Evolutionary conservation across 1,140 invertebrate species (phyloP), one percentile per base, ranked within the genome.

Genomic region (Megathymus violae): DNA sequence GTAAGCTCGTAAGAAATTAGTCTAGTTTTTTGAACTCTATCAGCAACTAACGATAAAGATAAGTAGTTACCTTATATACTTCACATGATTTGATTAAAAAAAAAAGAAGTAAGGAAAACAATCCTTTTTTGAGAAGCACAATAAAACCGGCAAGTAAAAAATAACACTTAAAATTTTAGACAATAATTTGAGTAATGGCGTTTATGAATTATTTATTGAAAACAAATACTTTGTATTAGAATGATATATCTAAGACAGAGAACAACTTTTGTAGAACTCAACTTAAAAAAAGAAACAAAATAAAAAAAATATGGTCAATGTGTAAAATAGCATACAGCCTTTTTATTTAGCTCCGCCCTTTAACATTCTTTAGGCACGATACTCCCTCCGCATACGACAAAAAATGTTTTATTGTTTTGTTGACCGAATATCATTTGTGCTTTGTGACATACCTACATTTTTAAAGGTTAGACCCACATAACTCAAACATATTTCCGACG

Each of bases 1-100:
- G 22, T 43, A 43, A 56, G 51, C 38, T 46, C 46, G 1, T 34
- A 58, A n/a, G 40, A 34, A 44, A 34, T 58, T 44, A 44, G n/a
- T 44, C 40, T 58, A 6, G 7, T 31, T 31, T 31, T 31, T 31
- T 7, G 27, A 31, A 25, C 6, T 25, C 3, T 25, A 25, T 25
- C 3, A 6, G 3, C 6, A 5, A 22, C 5, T 22, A 22, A 22
- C 19, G 19, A 22, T 22, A 22, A 5, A 3, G 5, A 22, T 3
- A 22, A 22, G 19, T 22, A 22, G 19, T 22, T 22, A 22, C 19
- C 19, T 22, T 22, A 22, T 22, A 3, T 5, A 22, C 2, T 3
- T 22, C 19, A 22, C 19, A 5, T 2, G 19, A 25, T 3, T 3
- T 25, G 3, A 25, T 25, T 25, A 25, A 25, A 25, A n/a, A n/a